A percentile compares a stretch with the other conserved stretches of the same genome.
phyloP scores from a whole-genome alignment of 2,888 invertebrate genomes.

The Eupithecia abbreviata region DNA sequence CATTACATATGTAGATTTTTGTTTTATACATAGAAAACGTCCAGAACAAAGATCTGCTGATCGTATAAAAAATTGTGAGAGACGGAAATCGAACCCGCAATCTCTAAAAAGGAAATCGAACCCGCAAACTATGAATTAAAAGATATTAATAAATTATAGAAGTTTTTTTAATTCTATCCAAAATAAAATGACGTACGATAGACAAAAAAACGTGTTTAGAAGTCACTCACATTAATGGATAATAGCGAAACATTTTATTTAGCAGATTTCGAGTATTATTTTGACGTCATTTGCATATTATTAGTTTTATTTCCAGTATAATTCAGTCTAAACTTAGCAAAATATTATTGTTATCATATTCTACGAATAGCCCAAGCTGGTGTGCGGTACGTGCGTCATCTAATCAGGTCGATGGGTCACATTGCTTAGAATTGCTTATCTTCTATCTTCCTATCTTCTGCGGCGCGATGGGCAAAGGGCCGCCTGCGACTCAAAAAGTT shows the following conservation, averaged over 20 bases:
- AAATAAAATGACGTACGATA: not conserved
- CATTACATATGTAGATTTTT: too few species aligned
- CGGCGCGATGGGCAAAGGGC: too few species aligned
- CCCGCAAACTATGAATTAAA: too few species aligned
- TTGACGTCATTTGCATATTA: constrained; percentile 1
- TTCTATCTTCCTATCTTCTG: too few species aligned
- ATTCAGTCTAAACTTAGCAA: not conserved
- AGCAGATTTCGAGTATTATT: not conserved
- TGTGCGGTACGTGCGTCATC: not conserved
- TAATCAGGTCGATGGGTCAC: not conserved
- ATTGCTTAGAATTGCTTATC: not conserved
- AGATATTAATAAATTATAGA: not conserved
- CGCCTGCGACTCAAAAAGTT: too few species aligned
- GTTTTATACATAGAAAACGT: too few species aligned
- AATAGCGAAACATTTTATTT: not conserved
- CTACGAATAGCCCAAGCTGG: not conserved
- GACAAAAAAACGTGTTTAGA: not conserved
- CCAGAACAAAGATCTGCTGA: too few species aligned
- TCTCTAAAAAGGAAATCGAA: too few species aligned
- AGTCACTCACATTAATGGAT: not conserved
- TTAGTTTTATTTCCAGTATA: not conserved
- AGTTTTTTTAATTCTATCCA: not conserved
- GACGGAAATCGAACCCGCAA: too few species aligned
- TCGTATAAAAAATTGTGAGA: too few species aligned
- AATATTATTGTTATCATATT: not conserved